Conservation (phyloP, 2,113 vertebrate species). For the Edolisoma coerulescens region DNA sequence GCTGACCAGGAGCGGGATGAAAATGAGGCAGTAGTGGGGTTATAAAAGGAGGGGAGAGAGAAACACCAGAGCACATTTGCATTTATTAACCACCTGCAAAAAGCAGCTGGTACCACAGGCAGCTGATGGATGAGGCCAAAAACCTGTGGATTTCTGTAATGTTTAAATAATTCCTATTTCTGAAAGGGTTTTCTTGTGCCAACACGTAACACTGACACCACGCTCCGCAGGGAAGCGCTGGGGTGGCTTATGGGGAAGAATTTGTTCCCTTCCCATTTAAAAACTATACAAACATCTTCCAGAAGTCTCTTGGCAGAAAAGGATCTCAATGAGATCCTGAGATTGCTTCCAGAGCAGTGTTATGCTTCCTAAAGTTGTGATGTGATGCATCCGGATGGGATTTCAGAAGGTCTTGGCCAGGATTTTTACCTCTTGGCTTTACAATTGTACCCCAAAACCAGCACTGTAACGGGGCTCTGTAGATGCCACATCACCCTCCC, state of each 20-base stretch:
- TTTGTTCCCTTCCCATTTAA: neutral
- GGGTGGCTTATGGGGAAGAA: neutral
- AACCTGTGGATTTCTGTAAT: neutral
- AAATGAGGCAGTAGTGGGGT: neutral
- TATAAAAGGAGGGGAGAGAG: neutral
- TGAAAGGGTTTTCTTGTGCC: neutral
- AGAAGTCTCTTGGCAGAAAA: neutral
- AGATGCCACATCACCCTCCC: neutral
- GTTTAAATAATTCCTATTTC: neutral
- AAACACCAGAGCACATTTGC: neutral
- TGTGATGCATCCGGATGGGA: neutral
- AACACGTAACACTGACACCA: neutral
- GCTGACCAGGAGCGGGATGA: neutral
- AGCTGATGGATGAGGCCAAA: neutral
- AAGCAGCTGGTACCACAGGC: neutral
- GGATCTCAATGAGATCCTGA: neutral
- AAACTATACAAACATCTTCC: neutral
- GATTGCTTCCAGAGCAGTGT: neutral
- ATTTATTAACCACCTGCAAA: conserved; percentile 21
- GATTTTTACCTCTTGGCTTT: neutral
- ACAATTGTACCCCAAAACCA: neutral
- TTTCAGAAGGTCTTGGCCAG: neutral
- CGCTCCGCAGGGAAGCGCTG: neutral
- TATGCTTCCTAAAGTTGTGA: neutral
- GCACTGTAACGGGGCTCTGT: rapidly evolving